phyloP scores from a whole-genome alignment of 2,888 invertebrate species.

The Punctoribates punctum region DNA sequence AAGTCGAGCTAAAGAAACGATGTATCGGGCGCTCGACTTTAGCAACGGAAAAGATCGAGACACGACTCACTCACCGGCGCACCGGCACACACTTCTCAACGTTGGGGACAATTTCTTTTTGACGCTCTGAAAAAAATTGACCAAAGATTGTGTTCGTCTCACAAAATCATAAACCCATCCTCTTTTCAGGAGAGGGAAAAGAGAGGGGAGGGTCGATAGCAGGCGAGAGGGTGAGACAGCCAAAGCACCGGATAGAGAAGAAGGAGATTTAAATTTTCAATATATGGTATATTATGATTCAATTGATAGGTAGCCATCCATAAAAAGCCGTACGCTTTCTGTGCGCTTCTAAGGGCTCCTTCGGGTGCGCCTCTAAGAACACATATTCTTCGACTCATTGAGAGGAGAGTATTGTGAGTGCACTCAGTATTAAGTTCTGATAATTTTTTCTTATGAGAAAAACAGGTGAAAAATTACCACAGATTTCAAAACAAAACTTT shows the following conservation, averaged over 20 bases:
- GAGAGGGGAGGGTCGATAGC: not conserved
- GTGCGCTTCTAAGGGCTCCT: not conserved
- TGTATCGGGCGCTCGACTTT: not conserved
- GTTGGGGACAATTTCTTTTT: constrained; percentile 24
- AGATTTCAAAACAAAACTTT: not conserved
- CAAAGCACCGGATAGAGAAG: not conserved
- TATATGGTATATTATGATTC: not conserved
- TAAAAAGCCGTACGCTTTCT: not conserved
- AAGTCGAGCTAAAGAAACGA: constrained; percentile 10
- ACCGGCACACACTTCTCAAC: not conserved
- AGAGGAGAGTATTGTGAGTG: no score
- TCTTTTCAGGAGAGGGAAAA: not conserved
- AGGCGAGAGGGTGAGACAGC: not conserved
- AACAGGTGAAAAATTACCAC: not conserved
- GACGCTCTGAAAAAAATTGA: not conserved
- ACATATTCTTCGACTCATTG: no score
- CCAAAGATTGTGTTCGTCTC: constrained; percentile 9
- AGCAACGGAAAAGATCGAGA: constrained; percentile 22
- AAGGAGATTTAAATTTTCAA: constrained; percentile 2
- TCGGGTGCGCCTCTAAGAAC: no score
- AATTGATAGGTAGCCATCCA: not conserved
- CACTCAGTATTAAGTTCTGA: not conserved
- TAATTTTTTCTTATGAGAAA: constrained; percentile 7
- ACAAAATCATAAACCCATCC: constrained; percentile 15
- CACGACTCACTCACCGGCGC: not conserved